A percentile compares a stretch with the other conserved stretches of the same genome.
phyloP scores from a whole-genome alignment of 2,113 vertebrate species.

The Pseudorasbora parva region DNA sequence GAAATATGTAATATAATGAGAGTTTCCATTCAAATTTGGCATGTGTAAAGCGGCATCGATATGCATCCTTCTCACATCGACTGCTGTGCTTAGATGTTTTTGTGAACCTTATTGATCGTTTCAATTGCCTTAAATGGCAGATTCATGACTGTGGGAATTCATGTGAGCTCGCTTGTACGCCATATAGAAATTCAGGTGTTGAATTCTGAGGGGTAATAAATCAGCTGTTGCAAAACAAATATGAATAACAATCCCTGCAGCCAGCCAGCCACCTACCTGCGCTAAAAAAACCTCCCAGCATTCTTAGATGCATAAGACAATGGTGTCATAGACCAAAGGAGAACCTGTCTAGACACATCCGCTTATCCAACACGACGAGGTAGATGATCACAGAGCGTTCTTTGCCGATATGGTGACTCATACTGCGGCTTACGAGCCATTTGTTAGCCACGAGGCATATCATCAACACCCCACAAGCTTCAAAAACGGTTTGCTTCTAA shows the following conservation, averaged over 20 bases:
- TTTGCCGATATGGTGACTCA: slow-evolving; percentile 47
- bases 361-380: slow-evolving; percentile 49
- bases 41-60: neutral
- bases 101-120: neutral
- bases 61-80: neutral
- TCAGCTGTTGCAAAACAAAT: slow-evolving; percentile 53
- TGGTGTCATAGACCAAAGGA: slow-evolving; percentile 62
- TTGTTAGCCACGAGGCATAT: slow-evolving; percentile 31
- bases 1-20: slow-evolving; percentile 12
- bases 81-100: neutral
- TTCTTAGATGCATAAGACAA: slow-evolving; percentile 66
- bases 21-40: neutral
- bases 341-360: slow-evolving; percentile 56
- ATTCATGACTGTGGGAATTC: neutral
- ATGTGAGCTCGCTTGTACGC: neutral
- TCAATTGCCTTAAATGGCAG: neutral
- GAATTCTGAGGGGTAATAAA: slow-evolving; percentile 40
- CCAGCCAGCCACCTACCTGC: slow-evolving; percentile 45
- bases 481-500: slow-evolving; percentile 42
- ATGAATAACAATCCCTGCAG: slow-evolving; percentile 60
- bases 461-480: slow-evolving; percentile 43
- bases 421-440: slow-evolving; percentile 13
- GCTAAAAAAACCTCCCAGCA: slow-evolving; percentile 58
- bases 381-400: slow-evolving; percentile 61
- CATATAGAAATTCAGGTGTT: slow-evolving; percentile 20